A percentile compares a stretch with the other conserved stretches of the same genome.
These are phyloP conservation scores for Gymnorhina tibicen DNA, from an alignment of 2,113 vertebrate species.

Conservation along the genomic window DNA sequence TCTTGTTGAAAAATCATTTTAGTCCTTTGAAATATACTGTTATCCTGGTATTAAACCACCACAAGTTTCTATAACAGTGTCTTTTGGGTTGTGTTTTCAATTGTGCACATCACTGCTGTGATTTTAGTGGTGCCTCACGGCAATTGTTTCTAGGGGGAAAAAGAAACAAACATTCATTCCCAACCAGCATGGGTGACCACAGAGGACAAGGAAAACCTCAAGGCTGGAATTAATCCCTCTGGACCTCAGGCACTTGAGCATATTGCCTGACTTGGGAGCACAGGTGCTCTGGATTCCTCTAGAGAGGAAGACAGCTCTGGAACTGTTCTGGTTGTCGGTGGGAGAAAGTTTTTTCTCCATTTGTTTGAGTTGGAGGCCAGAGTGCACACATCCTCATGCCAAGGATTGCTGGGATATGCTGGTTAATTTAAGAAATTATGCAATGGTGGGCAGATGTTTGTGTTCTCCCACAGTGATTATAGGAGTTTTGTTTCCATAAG, in stretches of 20 bases:
- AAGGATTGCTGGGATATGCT: not conserved
- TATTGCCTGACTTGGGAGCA: not conserved
- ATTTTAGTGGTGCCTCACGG: rapidly evolving
- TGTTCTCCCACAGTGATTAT: not conserved
- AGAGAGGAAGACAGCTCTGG: not conserved
- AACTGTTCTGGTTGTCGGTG: not conserved
- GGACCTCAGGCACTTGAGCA: not conserved
- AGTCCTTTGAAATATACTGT: not conserved
- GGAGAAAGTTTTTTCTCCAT: not conserved
- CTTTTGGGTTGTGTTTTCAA: not conserved
- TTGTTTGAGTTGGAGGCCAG: not conserved
- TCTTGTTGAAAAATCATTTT: not conserved
- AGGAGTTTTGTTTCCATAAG: not conserved
- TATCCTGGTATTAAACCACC: not conserved
- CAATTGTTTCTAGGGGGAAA: not conserved
- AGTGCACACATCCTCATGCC: not conserved
- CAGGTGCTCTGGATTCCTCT: not conserved
- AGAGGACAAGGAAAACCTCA: not conserved
- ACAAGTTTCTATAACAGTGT: not conserved
- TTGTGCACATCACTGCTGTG: not conserved
- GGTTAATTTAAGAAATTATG: not conserved
- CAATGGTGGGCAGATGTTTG: not conserved
- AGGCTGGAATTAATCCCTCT: not conserved
- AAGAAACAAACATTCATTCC: not conserved
- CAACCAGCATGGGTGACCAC: not conserved